Base-by-base conservation (phyloP, 2,797 vertebrate genomes). In the Eupleurogrammus muticus region DNA sequence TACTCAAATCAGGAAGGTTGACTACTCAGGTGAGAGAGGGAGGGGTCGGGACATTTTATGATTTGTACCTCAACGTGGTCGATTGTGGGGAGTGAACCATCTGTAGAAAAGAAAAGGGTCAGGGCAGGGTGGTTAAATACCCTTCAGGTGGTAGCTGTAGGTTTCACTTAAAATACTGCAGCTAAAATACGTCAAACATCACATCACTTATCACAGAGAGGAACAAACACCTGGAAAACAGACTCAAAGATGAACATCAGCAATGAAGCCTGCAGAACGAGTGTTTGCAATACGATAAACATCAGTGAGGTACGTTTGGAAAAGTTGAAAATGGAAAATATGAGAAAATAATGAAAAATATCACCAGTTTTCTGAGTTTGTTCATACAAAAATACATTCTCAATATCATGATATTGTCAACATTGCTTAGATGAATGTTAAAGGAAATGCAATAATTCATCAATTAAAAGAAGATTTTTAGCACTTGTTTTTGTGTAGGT, bases 31-130 rank as follows among this genome's bases (percentile, higher is more conserved):
- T 92, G 82, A 92, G 83, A 90, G 75, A 80, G 75, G 90, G 75
- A 90, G 76, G 83, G 82, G 74, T 87, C 42, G 84, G 92, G 88
- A 90, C 85, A 90, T 90, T 92, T 93, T 87, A 91, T 91, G 3
- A 90, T 89, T 90, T 94, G 94, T 95, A 95, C 94, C 94, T 95
- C 94, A 92, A 93, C 78, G 85, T 90, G 73, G 91, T 88, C 65
- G 91, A 91, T 90, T 93, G 91, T 91, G 92, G 84, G 91, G 82
- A 91, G 91, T 89, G 91, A 93, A 93, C 92, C 94, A 95, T 95
- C 94, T 95, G 94, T 91, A 93, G 91, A 87, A 87, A 94, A 94
- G 91, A 92, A 94, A 94, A 94, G 90, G 90, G 92, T 92, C 87
- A 92, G 91, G 90, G 91, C 83, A 93, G 77, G 70, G 84, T 89